phyloP scores from a whole-genome alignment of 2,113 vertebrate species.

The Salvelinus namaycush region DNA sequence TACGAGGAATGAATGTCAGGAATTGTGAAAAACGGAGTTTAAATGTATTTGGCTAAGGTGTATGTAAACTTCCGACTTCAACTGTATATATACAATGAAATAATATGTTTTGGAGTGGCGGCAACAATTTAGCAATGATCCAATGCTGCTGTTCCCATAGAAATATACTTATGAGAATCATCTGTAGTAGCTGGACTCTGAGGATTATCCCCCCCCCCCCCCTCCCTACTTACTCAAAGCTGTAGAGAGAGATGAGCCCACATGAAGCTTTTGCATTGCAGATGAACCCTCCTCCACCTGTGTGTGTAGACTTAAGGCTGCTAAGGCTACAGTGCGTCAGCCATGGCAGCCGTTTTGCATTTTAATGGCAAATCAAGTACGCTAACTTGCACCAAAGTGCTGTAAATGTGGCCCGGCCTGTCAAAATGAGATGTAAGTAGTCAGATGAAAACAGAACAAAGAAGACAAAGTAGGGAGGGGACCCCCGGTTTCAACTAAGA shows the following conservation, averaged over 20 bases:
- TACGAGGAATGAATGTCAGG: no score
- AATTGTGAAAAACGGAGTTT: no score
- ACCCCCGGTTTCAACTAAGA: conserved; percentile 86
- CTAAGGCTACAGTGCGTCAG: conserved; percentile 76
- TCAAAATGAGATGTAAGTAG: conserved; percentile 96
- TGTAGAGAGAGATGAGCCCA: conserved; percentile 7
- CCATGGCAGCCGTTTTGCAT: conserved; percentile 91
- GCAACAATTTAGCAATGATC: background rate
- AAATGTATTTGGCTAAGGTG: no score
- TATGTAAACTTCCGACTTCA: no score
- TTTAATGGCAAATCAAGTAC: conserved; percentile 99
- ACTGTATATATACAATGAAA: no score
- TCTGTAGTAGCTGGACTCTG: conserved; percentile 11
- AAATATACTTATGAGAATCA: background rate
- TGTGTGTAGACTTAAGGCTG: conserved; percentile 64
- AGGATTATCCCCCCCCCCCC: background rate
- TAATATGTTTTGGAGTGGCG: conserved; percentile 7
- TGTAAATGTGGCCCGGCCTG: conserved; percentile 93
- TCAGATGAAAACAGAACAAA: conserved; percentile 99
- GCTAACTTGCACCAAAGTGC: conserved; percentile 95
- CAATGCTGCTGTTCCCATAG: no score
- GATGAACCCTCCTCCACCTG: conserved; percentile 73
- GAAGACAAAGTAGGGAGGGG: conserved; percentile 97
- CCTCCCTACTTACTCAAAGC: background rate
- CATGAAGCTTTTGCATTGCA: conserved; percentile 67